A percentile compares a stretch with the other conserved stretches of the same genome.
Evolutionary conservation across 2,888 invertebrate genomes (phyloP).

Genomic region (Tineola bisselliella): DNA sequence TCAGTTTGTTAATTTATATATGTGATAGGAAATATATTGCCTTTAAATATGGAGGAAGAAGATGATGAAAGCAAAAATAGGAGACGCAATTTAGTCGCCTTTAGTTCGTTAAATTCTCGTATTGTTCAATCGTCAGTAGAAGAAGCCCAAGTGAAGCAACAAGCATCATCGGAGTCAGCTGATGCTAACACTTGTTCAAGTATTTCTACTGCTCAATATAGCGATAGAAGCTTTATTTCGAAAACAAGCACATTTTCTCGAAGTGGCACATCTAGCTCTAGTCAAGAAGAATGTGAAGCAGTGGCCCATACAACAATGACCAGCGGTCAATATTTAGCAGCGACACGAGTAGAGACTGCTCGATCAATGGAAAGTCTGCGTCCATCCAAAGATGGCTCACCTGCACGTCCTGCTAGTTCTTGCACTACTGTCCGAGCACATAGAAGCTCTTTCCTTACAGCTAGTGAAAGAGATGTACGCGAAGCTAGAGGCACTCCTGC

Average conservation of each 20-base stretch:
- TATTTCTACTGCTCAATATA: constrained; percentile 54
- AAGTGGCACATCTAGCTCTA: constrained; percentile 73
- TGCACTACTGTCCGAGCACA: constrained; percentile 53
- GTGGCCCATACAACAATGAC: constrained; percentile 53
- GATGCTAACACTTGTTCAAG: constrained; percentile 61
- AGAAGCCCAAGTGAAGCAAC: constrained; percentile 42
- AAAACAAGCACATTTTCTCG: constrained; percentile 63
- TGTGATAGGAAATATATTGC: constrained; percentile 5
- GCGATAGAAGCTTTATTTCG: constrained; percentile 61
- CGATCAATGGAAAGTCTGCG: constrained; percentile 78
- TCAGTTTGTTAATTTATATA: constrained; percentile 8
- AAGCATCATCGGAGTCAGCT: constrained; percentile 67
- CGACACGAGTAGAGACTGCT: constrained; percentile 68
- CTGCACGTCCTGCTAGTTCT: constrained; percentile 64
- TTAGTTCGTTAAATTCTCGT: constrained; percentile 44
- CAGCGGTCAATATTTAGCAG: constrained; percentile 64
- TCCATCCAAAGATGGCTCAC: constrained; percentile 63
- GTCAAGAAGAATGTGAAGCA: constrained; percentile 74
- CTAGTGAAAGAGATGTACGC: constrained; percentile 74
- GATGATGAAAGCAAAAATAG: constrained; percentile 49
- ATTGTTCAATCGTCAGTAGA: constrained; percentile 51
- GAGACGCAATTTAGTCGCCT: constrained; percentile 41
- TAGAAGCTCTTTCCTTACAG: constrained; percentile 71
- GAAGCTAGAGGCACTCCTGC: constrained; percentile 73
- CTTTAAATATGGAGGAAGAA: constrained; percentile 49